Conservation (phyloP, 2,888 invertebrate species). For the Protonemura montana region DNA sequence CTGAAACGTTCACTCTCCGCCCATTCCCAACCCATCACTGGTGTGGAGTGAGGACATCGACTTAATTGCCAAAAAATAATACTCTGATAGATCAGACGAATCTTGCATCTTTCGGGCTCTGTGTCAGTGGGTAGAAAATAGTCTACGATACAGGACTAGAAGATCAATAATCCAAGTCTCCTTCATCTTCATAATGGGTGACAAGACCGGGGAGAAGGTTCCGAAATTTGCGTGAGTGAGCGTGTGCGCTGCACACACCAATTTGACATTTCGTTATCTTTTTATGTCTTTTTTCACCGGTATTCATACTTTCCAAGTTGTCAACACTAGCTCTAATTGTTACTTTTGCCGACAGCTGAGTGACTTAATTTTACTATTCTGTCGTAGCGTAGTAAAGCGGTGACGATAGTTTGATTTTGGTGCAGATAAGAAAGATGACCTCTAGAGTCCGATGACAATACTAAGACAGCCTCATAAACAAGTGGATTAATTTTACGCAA, state of each 20-base stretch:
- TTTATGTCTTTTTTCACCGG: background rate
- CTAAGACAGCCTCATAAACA: background rate
- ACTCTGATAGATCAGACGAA: background rate
- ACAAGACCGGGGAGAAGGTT: background rate
- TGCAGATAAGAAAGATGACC: background rate
- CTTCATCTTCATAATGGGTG: conserved; percentile 12
- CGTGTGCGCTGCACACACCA: background rate
- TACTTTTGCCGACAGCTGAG: background rate
- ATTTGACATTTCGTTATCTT: background rate
- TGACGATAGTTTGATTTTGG: background rate
- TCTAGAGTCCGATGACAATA: background rate
- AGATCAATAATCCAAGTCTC: background rate
- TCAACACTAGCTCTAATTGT: background rate
- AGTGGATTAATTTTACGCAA: background rate
- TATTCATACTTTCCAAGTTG: background rate
- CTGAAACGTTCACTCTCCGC: background rate
- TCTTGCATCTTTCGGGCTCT: background rate
- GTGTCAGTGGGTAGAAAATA: conserved; percentile 12
- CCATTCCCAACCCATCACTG: background rate
- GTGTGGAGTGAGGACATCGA: background rate
- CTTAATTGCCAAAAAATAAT: background rate
- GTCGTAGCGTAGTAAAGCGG: background rate
- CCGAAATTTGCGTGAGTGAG: background rate
- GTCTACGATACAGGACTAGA: background rate
- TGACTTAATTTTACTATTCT: background rate